These are phyloP conservation scores for Aradus depressus DNA, from an alignment of 2,888 invertebrate species.

Conservation along the genomic window DNA sequence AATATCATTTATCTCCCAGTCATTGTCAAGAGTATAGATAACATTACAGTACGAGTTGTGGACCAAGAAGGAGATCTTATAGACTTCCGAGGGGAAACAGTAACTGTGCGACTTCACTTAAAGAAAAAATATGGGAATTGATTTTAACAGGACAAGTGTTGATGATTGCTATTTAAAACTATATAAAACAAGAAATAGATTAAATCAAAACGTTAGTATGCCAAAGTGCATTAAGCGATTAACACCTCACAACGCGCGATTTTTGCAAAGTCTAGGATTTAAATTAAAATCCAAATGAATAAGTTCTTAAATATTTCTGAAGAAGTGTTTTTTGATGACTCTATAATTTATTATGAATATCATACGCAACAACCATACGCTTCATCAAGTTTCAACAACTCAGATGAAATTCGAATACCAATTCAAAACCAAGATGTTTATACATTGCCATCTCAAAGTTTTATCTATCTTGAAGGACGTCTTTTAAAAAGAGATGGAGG, in stretches of 20 bases:
- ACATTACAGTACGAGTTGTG: slow-evolving; percentile 26
- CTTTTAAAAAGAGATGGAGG: background rate
- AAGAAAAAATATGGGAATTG: background rate
- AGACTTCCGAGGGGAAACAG: background rate
- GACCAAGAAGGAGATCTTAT: slow-evolving; percentile 29
- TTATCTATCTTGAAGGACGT: background rate
- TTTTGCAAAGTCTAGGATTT: background rate
- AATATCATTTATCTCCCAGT: slow-evolving; percentile 35
- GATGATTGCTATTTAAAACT: background rate
- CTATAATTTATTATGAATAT: background rate
- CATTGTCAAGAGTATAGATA: slow-evolving; percentile 15
- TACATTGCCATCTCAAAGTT: background rate
- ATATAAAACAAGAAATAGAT: background rate
- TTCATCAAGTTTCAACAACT: background rate
- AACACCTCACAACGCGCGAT: background rate
- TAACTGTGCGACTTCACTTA: background rate
- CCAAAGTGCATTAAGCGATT: background rate
- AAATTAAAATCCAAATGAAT: background rate
- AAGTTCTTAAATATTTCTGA: background rate
- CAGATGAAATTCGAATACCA: background rate
- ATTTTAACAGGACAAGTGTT: background rate
- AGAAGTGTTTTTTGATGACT: background rate
- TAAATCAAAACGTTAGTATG: background rate
- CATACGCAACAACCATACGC: background rate
- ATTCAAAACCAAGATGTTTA: background rate